A percentile compares a stretch with the other conserved stretches of the same genome.
Conservation (phyloP, 2,888 invertebrate genomes). For the Tetramorium bicarinatum region DNA sequence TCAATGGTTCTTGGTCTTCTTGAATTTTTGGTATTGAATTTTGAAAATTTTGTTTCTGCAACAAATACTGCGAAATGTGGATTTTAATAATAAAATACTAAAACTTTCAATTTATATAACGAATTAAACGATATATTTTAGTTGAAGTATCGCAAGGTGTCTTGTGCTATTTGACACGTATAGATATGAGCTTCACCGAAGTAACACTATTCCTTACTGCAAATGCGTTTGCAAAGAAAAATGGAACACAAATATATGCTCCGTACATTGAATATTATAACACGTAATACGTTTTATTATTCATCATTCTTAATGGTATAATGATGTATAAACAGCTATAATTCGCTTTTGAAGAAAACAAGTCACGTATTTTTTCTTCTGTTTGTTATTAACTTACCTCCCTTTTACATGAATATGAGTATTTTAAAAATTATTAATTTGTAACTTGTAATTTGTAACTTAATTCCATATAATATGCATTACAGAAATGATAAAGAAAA, state of each 20-base stretch:
- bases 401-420: not conserved
- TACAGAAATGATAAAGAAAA: not conserved
- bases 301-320: not conserved
- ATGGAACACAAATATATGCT: not conserved
- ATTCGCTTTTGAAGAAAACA: not conserved
- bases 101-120: too few species aligned
- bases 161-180: too few species aligned
- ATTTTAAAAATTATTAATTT: not conserved
- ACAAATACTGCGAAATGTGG: too few species aligned
- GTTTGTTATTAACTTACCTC: constrained; percentile 8
- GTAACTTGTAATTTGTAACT: too few species aligned
- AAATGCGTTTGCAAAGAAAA: not conserved
- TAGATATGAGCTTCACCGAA: not conserved
- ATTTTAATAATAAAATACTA: too few species aligned
- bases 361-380: not conserved
- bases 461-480: not conserved
- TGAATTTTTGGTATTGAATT: too few species aligned
- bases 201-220: not conserved
- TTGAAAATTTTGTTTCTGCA: too few species aligned
- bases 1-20: too few species aligned
- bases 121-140: too few species aligned
- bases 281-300: constrained; percentile 2
- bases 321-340: not conserved
- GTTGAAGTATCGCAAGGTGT: too few species aligned
- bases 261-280: not conserved